These are phyloP conservation scores for Lydus trimaculatus DNA, from an alignment of 2,888 invertebrate genomes.

Conservation along the genomic window DNA sequence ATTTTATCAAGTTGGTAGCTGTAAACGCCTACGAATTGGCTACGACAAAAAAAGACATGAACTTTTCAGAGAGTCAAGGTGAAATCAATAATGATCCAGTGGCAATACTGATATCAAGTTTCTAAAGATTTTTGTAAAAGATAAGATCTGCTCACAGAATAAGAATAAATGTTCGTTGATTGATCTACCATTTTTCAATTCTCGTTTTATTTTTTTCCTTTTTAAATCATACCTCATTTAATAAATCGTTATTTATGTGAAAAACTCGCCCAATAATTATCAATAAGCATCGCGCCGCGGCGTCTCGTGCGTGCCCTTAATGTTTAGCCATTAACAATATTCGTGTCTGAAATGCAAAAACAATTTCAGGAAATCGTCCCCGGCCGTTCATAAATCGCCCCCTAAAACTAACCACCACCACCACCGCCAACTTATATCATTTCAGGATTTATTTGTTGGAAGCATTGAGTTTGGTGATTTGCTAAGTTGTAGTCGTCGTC, in stretches of 20 bases:
- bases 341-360: slow-evolving; percentile 43
- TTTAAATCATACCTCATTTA: slow-evolving; percentile 15
- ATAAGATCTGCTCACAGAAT: too few relatives aligned
- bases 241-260: slow-evolving; percentile 41
- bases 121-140: neutral
- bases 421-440: neutral
- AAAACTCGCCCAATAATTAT: slow-evolving; percentile 44
- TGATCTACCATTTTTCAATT: neutral
- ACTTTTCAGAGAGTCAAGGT: neutral
- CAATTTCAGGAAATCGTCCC: slow-evolving; percentile 40
- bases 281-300: slow-evolving; percentile 38
- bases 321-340: slow-evolving; percentile 42
- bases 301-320: slow-evolving; percentile 41
- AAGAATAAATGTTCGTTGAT: neutral
- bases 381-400: slow-evolving; percentile 35
- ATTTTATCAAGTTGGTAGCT: slow-evolving; percentile 13
- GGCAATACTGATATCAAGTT: neutral
- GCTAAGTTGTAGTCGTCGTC: slow-evolving; percentile 25
- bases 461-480: slow-evolving; percentile 25
- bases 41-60: neutral
- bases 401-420: slow-evolving; percentile 8
- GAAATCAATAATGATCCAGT: slow-evolving; percentile 1
- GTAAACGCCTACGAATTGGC: slow-evolving; percentile 5
- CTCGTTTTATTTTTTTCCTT: too few relatives aligned
- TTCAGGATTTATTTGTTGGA: slow-evolving; percentile 23